A percentile compares a stretch with the other conserved stretches of the same genome.
Evolutionary conservation across 2,888 invertebrate species (phyloP).

Genomic region (Ariolimax columbianus): DNA sequence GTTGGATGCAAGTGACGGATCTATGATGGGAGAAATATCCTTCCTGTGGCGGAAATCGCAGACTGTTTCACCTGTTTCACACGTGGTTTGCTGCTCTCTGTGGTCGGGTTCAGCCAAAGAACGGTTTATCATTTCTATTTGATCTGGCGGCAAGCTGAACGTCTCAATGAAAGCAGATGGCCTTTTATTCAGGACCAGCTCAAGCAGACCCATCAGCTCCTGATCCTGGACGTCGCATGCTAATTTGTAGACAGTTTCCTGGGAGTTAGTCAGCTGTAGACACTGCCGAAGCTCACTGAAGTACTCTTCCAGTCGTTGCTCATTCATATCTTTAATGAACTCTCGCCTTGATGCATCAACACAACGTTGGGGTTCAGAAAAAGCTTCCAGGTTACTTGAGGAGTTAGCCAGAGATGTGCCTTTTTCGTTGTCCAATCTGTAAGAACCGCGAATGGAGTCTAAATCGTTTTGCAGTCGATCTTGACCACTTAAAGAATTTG

Average conservation of each 20-base stretch:
- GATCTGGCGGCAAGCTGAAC: neutral
- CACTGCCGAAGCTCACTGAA: slow-evolving; percentile 34
- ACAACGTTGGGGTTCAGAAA: neutral
- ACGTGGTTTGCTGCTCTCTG: neutral
- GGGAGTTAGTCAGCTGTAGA: slow-evolving; percentile 45
- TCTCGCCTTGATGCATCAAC: neutral
- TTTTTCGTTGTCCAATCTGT: neutral
- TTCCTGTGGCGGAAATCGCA: neutral
- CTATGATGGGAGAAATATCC: neutral
- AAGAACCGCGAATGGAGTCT: too few species aligned
- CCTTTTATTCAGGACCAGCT: slow-evolving; percentile 14
- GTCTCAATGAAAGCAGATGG: neutral
- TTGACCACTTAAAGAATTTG: neutral
- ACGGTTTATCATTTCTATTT: neutral
- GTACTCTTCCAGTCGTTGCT: slow-evolving; percentile 13
- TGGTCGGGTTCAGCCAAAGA: neutral
- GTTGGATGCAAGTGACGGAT: neutral
- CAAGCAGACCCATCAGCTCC: slow-evolving; percentile 34
- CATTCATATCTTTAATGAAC: neutral
- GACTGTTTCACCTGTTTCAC: neutral
- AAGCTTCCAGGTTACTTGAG: neutral
- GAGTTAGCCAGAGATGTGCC: too few species aligned
- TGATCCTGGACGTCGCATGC: slow-evolving; percentile 25
- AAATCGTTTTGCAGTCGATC: too few species aligned
- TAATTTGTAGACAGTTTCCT: slow-evolving; percentile 42